Base-by-base conservation (phyloP, 2,888 invertebrate species). In the Nomada goodeniana region DNA sequence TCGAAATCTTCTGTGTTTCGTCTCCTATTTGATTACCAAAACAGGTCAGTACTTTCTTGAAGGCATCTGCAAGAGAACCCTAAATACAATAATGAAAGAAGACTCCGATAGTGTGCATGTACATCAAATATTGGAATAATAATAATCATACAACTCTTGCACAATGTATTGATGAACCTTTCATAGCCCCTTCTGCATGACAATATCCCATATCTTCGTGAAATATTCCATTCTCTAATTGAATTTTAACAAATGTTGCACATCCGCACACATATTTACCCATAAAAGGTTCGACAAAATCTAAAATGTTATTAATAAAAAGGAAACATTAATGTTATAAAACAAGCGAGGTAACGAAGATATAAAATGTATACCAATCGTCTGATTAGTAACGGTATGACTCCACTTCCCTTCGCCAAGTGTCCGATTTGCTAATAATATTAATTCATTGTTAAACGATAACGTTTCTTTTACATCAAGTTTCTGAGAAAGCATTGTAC, bases 191-290 rank as follows among this genome's bases (percentile, higher is more conserved):
- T 29, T 88, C 89, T 0, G 84, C 82, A 26, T 71, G 73, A 57
- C 83, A 85, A 75, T 91, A 91, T 26, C 89, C 91, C 80, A 91
- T 79, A 23, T 89, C 91, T 71, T 91, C 89, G 5, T 91, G 91
- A 78, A 83, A 89, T 1, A 70, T 86, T 44, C 86, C 89, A 70
- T 90, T 70, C 0, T 72, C 53, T 4, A 89, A 71, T 65, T 91
- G 89, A n/a, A 91, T 87, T 69, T 82, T 87, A 15, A 91, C 81
- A 36, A 88, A 88, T 10, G 89, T 86, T 0, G 83, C 86, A 44
- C 90, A 91, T 5, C 91, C 91, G n/a, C 82, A 86, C 26, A 85
- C 74, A 67, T 89, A 88, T 75, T 89, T 90, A 15, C 87, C 89
- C 82, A 86, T 87, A 10, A 86, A 75, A 20, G 83, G 64, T 42